Percentiles rank a stretch among this genome's conserved stretches.
Evolutionary conservation across 1,140 invertebrate genomes (phyloP).

Genomic region (Monomorium pharaonis): DNA sequence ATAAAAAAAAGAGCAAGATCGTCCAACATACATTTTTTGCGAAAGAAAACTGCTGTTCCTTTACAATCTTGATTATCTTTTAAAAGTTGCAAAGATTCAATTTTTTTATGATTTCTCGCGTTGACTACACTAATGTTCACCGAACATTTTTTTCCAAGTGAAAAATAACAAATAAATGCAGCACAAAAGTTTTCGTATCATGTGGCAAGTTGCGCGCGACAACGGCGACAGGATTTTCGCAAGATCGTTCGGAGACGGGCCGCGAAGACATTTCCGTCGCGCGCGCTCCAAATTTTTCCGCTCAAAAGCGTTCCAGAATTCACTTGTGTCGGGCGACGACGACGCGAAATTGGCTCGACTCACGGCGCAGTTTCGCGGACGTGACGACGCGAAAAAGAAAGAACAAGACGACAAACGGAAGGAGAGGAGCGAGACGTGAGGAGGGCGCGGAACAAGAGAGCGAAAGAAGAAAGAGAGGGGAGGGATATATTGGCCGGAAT

Average conservation of each 20-base stretch:
- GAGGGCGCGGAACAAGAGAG: slow-evolving; percentile 31
- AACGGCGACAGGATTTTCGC: slow-evolving; percentile 7
- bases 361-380: slow-evolving; percentile 46
- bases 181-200: neutral
- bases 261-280: slow-evolving; percentile 29
- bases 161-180: neutral
- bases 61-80: neutral
- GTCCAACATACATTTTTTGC: neutral
- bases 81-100: neutral
- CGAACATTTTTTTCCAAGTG: neutral
- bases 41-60: neutral
- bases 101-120: neutral
- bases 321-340: slow-evolving; percentile 35
- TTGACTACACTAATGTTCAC: neutral
- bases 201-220: neutral
- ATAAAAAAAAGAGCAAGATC: neutral
- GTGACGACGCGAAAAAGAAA: slow-evolving; percentile 47
- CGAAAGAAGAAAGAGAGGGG: slow-evolving; percentile 6
- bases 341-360: slow-evolving; percentile 48
- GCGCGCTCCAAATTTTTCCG: slow-evolving; percentile 45
- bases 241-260: slow-evolving; percentile 9
- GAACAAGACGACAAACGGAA: slow-evolving; percentile 37
- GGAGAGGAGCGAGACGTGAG: slow-evolving; percentile 25
- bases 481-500: slow-evolving; percentile 53
- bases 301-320: slow-evolving; percentile 50